A percentile compares a stretch with the other conserved stretches of the same genome.
These are phyloP conservation scores for Leucoraja ocellata DNA, from an alignment of 2,797 vertebrate species.

Conservation along the genomic window DNA sequence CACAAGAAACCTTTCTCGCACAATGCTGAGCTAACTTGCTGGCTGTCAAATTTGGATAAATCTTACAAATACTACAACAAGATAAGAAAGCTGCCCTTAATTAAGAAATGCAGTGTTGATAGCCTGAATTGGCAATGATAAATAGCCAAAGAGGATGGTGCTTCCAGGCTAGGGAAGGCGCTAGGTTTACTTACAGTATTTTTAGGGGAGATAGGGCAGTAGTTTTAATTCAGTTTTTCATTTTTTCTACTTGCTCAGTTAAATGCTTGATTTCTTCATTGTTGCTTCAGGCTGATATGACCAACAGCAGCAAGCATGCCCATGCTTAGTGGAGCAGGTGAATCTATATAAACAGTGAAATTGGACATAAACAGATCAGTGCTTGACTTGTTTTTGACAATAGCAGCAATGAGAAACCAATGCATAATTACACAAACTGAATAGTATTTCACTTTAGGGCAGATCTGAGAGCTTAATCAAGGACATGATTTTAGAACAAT, in stretches of 20 bases:
- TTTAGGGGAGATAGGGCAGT: neutral
- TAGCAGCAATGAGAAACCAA: neutral
- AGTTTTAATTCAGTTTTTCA: neutral
- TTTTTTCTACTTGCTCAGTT: neutral
- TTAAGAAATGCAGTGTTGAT: neutral
- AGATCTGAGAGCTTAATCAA: neutral
- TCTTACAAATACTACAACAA: too few species aligned
- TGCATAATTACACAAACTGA: neutral
- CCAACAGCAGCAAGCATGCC: neutral
- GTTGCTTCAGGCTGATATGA: neutral
- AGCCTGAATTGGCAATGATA: neutral
- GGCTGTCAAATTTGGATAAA: too few species aligned
- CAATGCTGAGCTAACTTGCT: too few species aligned
- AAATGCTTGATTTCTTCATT: neutral
- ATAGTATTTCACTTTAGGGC: neutral
- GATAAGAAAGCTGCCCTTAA: too few species aligned
- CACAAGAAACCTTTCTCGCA: too few species aligned
- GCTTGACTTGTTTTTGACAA: neutral
- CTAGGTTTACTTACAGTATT: neutral
- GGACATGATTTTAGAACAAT: neutral
- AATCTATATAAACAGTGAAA: neutral
- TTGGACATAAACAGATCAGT: neutral
- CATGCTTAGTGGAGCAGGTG: neutral
- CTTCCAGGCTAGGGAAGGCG: neutral
- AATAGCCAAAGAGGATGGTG: neutral